Base-by-base conservation (phyloP, 2,888 invertebrate species). In the Odontocerum albicorne region DNA sequence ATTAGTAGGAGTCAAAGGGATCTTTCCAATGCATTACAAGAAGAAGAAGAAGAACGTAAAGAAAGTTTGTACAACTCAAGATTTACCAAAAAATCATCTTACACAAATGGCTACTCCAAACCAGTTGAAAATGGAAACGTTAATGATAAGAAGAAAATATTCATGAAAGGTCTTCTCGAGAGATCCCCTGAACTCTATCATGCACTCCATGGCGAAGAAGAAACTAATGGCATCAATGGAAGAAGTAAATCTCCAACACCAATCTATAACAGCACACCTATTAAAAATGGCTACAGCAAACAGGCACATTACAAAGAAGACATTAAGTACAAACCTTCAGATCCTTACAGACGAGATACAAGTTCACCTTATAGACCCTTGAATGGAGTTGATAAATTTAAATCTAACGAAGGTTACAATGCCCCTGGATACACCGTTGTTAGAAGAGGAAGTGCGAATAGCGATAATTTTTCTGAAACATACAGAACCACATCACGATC, bases 1-100 rank as follows among this genome's bases (percentile, higher is more conserved):
- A 88, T 92, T 58, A 91, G 88, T 68, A 82, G 92, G 61, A 91
- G 91, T 70, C 90, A 90, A 67, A 82, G 86, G 58, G 91, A 92
- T 68, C 72, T 92, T 19, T 83, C 85, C 19, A 85, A 85, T 65
- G 83, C 84, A 6, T 75, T 78, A 1, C 77, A 77, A 2, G 68
- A 75, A 12, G 78, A 78, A 66, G 77, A 79, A 1, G 77, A 77
- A 64, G 75, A 77, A 20, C 71, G 76, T 58, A 76, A 74, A 35
- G 81, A 81, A 59, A 80, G 79, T 27, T 64, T 79, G 15, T 80
- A 80, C 62, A 80, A 79, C 53, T 75, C 78, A 44, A 74, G 82
- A 65, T 82, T 81, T 64, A 76, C 73, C 1, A 81, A 80, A 71
- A 82, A 82, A 46, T 74, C 78, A 6, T 75, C 74, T 44, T 65